phyloP scores from a whole-genome alignment of 2,113 vertebrate genomes.

The Ctenomys sociabilis region DNA sequence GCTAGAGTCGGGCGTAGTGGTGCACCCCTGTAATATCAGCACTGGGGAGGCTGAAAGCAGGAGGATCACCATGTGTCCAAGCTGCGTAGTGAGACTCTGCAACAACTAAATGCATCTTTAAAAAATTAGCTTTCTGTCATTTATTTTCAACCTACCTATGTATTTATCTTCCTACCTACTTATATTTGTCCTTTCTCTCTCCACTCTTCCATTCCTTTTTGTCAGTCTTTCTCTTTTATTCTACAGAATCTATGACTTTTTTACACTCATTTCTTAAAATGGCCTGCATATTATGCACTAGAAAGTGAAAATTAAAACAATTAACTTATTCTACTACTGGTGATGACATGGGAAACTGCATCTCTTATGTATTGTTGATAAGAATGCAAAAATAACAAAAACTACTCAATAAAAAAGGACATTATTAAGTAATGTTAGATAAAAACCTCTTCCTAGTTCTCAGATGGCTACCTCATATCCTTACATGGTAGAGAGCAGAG shows the following conservation, averaged over 20 bases:
- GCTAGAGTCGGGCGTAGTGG: too few relatives aligned
- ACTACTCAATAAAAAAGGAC: background rate
- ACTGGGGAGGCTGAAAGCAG: too few relatives aligned
- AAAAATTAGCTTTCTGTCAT: background rate
- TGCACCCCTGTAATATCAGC: too few relatives aligned
- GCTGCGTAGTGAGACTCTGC: too few relatives aligned
- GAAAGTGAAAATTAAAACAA: background rate
- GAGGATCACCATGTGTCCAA: too few relatives aligned
- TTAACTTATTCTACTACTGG: background rate
- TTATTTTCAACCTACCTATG: background rate
- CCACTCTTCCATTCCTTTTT: background rate
- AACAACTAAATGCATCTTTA: too few relatives aligned
- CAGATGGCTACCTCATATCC: background rate
- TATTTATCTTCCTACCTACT: background rate
- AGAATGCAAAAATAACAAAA: conserved; percentile 32
- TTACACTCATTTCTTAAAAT: background rate
- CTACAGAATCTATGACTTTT: background rate
- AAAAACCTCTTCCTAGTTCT: background rate
- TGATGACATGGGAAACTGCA: background rate
- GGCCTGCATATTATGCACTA: background rate
- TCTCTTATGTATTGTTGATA: background rate
- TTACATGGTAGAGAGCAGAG: background rate
- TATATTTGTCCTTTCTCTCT: background rate
- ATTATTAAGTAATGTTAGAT: background rate
- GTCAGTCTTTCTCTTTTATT: background rate